phyloP scores from a whole-genome alignment of 2,113 vertebrate species.

The Tautogolabrus adspersus region DNA sequence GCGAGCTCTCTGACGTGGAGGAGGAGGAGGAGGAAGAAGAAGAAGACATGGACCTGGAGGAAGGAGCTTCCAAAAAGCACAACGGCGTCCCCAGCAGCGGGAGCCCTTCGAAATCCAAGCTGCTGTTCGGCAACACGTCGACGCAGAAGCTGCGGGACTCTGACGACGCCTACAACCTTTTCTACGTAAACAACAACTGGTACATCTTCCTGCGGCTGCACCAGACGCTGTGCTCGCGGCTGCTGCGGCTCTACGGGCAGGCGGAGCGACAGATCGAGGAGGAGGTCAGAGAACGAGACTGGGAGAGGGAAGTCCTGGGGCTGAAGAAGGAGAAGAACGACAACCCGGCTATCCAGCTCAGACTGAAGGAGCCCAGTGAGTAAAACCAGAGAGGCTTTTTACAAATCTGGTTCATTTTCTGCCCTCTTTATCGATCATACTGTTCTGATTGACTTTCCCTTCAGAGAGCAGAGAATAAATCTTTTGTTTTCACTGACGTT shows the following conservation, averaged over 20 bases:
- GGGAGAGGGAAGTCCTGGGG: slow-evolving; percentile 95
- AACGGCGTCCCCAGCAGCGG: slow-evolving; percentile 88
- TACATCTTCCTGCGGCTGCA: slow-evolving; percentile 98
- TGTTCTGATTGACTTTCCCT: background rate
- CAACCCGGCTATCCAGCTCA: slow-evolving; percentile 94
- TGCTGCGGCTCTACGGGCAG: slow-evolving; percentile 93
- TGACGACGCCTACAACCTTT: slow-evolving; percentile 96
- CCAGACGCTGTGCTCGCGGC: slow-evolving; percentile 94
- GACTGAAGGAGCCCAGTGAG: slow-evolving; percentile 98
- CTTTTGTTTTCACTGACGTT: background rate
- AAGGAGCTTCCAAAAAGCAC: slow-evolving; percentile 91
- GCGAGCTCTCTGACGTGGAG: slow-evolving; percentile 94
- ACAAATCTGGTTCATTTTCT: background rate
- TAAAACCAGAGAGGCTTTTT: slow-evolving; percentile 7
- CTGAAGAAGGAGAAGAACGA: slow-evolving; percentile 94
- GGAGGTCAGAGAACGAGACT: slow-evolving; percentile 91
- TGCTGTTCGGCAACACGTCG: slow-evolving; percentile 90
- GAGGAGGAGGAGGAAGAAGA: slow-evolving; percentile 92
- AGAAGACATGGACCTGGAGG: slow-evolving; percentile 85
- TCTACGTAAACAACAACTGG: slow-evolving; percentile 99
- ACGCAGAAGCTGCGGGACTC: slow-evolving; percentile 91
- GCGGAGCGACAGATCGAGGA: slow-evolving; percentile 96
- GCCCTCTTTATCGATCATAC: too few relatives aligned
- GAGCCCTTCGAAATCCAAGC: slow-evolving; percentile 89
- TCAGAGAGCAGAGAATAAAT: background rate